Evolutionary conservation across 2,113 vertebrate species (phyloP), one percentile per base, ranked within the genome.

Genomic region (Kryptolebias marmoratus): DNA sequence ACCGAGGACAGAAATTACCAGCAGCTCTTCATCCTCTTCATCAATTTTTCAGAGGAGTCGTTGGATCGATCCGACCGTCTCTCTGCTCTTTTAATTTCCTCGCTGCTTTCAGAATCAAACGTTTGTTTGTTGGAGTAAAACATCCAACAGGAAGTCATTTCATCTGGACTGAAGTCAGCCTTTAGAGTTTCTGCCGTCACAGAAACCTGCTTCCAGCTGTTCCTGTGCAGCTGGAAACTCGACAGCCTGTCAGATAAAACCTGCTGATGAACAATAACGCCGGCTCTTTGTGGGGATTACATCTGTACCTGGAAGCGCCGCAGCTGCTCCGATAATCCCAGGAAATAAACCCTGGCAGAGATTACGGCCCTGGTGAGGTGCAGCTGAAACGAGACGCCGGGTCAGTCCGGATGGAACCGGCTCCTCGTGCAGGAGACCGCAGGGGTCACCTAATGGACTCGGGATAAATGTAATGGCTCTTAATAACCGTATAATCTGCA

Each of bases 201-300:
- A 5, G 44, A 45, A 11, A 45, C 44, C 44, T 45, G 44, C 44
- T 50, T 12, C 49, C 56, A 58, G 56, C 55, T 57, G 55, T 57
- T 15, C 5, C 18, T 13, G 11, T 28, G 55, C 55, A 55, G 53
- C 36, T 52, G 18, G 60, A 68, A 61, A 22, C 65, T 56, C 31
- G 73, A 75, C 60, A 68, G 74, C 64, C 62, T 63, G 42, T 70
- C 55, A 9, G 54, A 78, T 77, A 82, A 80, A 50, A 47, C 77
- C 49, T 27, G 2, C 53, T 22, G 60, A 82, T 44, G 49, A 82
- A 67, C 75, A 82, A 74, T 54, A 58, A 78, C 32, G 59, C n/a
- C 69, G 67, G 78, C 68, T 76, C 69, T 81, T 59, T 58, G 54
- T 53, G 32, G 52, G 72, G 82, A 77, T 87, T 80, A 75, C 30